phyloP scores from a whole-genome alignment of 2,113 vertebrate species.

The Lampris incognitus region DNA sequence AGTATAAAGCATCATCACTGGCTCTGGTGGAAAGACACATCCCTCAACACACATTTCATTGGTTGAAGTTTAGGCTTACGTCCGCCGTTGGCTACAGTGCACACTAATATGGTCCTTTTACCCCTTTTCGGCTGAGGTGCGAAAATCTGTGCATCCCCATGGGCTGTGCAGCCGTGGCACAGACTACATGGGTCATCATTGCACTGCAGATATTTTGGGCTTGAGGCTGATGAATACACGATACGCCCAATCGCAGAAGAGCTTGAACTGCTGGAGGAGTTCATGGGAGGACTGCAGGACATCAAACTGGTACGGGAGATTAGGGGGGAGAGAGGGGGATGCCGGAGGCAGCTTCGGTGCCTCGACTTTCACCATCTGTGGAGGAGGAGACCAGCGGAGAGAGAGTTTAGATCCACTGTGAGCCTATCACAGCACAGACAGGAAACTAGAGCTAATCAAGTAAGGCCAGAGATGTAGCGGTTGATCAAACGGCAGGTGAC shows the following conservation, averaged over 20 bases:
- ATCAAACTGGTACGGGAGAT: conserved; percentile 69
- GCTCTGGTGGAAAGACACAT: conserved; percentile 57
- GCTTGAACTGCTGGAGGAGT: conserved; percentile 83
- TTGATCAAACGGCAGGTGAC: too few species aligned
- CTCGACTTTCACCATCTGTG: conserved; percentile 79
- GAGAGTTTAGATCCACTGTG: not conserved
- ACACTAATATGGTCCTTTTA: conserved; percentile 53
- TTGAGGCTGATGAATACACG: conserved; percentile 83
- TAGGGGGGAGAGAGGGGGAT: conserved; percentile 73
- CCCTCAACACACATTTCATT: conserved; percentile 56
- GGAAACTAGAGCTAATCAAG: too few species aligned
- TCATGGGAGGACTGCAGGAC: conserved; percentile 82
- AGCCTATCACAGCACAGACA: not conserved
- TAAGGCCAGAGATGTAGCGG: too few species aligned
- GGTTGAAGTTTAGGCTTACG: conserved; percentile 44
- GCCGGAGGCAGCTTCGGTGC: conserved; percentile 63
- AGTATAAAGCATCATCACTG: conserved; percentile 54
- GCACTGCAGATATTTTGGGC: conserved; percentile 71
- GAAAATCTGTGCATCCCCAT: conserved; percentile 24
- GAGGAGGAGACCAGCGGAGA: conserved; percentile 2
- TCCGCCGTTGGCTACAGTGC: conserved; percentile 62
- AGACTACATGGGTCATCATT: conserved; percentile 52
- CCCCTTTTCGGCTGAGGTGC: conserved; percentile 32
- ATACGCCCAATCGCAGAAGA: conserved; percentile 84
- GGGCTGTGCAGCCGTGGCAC: conserved; percentile 33